Conservation (phyloP, 2,888 invertebrate genomes). For the Drosophila kanekoi region DNA sequence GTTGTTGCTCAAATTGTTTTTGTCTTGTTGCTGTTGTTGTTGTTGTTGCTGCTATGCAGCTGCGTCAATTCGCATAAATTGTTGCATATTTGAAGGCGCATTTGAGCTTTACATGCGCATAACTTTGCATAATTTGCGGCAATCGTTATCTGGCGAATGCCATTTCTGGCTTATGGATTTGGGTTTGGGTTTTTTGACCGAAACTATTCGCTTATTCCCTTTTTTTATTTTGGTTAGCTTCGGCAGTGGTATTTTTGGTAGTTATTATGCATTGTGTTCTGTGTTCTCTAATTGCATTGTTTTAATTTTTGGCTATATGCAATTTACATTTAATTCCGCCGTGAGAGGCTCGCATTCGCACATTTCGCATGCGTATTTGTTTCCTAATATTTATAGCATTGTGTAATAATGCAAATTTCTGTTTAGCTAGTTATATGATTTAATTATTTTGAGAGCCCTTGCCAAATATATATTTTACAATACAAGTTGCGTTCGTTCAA, state of each 20-base stretch:
- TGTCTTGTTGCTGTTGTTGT: constrained; percentile 1
- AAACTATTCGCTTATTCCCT: constrained; percentile 13
- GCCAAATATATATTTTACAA: constrained; percentile 3
- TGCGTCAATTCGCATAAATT: constrained; percentile 75
- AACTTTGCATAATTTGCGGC: constrained; percentile 75
- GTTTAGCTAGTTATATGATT: constrained; percentile 11
- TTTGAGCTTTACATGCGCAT: constrained; percentile 63
- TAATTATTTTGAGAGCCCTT: constrained; percentile 8
- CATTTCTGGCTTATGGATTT: constrained; percentile 25
- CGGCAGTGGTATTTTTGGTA: constrained; percentile 11
- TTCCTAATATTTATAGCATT: constrained; percentile 10
- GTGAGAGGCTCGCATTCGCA: constrained; percentile 7
- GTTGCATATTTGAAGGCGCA: constrained; percentile 71
- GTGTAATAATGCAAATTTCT: constrained; percentile 52
- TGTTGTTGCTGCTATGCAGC: constrained; percentile 48
- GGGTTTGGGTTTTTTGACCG: constrained; percentile 18
- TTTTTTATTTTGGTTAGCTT: neutral
- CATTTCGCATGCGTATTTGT: constrained; percentile 21
- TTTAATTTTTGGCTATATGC: constrained; percentile 47
- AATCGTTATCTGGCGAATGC: constrained; percentile 48
- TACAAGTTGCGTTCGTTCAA: neutral
- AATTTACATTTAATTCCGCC: constrained; percentile 57
- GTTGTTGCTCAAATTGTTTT: neutral
- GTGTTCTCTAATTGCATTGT: constrained; percentile 68
- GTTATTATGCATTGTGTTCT: constrained; percentile 50